phyloP scores from a whole-genome alignment of 2,888 invertebrate species.

The Syrphus vitripennis region DNA sequence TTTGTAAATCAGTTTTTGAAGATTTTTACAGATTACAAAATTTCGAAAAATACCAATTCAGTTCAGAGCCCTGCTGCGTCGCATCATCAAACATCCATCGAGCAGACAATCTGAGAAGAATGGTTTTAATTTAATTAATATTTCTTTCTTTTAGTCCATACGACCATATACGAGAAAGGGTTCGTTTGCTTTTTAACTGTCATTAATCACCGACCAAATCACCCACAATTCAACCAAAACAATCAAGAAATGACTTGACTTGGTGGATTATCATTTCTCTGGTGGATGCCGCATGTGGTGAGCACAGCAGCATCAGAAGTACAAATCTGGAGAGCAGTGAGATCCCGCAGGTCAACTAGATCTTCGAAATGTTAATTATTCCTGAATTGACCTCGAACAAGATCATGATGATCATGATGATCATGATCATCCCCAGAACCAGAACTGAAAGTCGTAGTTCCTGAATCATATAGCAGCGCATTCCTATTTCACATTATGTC shows the following conservation, averaged over 20 bases:
- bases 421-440: not conserved
- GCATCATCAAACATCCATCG: constrained; percentile 51
- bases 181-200: constrained; percentile 26
- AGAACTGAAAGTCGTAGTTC: not conserved
- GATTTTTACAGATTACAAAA: constrained; percentile 33
- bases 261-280: constrained; percentile 28
- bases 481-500: constrained; percentile 49
- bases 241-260: constrained; percentile 1
- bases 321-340: constrained; percentile 18
- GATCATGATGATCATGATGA: constrained; percentile 3
- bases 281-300: constrained; percentile 50
- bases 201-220: constrained; percentile 60
- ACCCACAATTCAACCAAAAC: constrained; percentile 38
- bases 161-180: constrained; percentile 1
- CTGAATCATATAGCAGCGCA: constrained; percentile 31
- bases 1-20: constrained; percentile 36
- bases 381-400: constrained; percentile 44
- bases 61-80: constrained; percentile 60
- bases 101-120: constrained; percentile 45
- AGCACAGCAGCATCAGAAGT: constrained; percentile 63
- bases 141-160: constrained; percentile 57
- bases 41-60: constrained; percentile 48
- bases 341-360: constrained; percentile 63
- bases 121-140: constrained; percentile 70
- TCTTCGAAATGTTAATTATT: constrained; percentile 61